Base-by-base conservation (phyloP, 92 coral and sea anemone species). In the Epizoanthus stellaris region DNA sequence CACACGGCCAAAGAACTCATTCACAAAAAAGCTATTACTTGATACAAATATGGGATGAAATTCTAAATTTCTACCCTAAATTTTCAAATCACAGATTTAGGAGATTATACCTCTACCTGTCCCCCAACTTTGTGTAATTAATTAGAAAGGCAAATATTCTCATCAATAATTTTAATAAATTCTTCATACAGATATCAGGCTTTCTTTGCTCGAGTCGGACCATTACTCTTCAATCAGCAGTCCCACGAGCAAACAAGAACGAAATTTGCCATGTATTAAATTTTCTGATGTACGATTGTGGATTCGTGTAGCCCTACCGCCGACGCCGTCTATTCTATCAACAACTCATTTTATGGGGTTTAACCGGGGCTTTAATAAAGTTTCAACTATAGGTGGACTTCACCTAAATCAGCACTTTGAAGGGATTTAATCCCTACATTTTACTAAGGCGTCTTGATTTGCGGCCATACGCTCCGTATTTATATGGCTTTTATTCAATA, bases 121-220 rank as follows among this genome's bases (percentile, higher is more conserved):
- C 53, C 40, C 40, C 43, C 65, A 57, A 14, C 80, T 68, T 34
- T 68, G 73, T 68, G 73, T 68, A 68, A 57, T 72, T 72, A 57
- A 56, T 75, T 75, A 54, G 25, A 56, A 75, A 52, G 57, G 80
- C 67, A 75, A 75, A 75, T 52, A 54, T 7, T 56, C 15, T 54
- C 39, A 4, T 25, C 64, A 75, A 75, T 25, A 75, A 49, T 25
- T 52, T 11, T 57, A 36, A 75, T 75, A 75, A 56, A 75, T 56
- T 71, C 39, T 21, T 13, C 59, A 30, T 49, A 75, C 80, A 79
- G 49, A 4, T 6, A 4, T 53, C 38, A 34, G n/a, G 8, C 56
- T 75, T 56, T 6, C 42, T 75, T 56, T 75, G 49, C 14, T 17
- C 34, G 6, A 7, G 4, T 52, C 34, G 69, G 30, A 52, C 14